Percentiles rank a stretch among this genome's conserved stretches.
Conservation (phyloP, 2,113 vertebrate genomes). For the Papio anubis region DNA sequence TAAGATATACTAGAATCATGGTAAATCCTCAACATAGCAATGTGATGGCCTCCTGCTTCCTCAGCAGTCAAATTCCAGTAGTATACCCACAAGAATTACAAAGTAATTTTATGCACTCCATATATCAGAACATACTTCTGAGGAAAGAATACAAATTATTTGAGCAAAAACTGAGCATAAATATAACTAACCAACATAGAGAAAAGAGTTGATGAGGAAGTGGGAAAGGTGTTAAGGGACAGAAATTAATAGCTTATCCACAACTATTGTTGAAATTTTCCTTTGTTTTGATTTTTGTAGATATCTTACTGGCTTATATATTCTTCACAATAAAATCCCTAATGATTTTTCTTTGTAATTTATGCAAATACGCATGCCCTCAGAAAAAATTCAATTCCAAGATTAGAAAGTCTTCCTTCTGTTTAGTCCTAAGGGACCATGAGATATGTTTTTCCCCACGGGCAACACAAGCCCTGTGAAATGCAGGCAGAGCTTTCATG, state of each 20-base stretch:
- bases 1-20: not conserved
- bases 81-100: not conserved
- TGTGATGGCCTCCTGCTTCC: not conserved
- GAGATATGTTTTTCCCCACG: not conserved
- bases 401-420: slow-evolving; percentile 48
- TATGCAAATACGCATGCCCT: not conserved
- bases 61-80: slow-evolving; percentile 11
- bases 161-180: slow-evolving; percentile 26
- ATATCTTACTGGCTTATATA: not conserved
- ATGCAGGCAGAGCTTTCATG: not conserved
- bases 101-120: not conserved
- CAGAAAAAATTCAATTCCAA: slow-evolving; percentile 32
- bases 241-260: slow-evolving; percentile 19
- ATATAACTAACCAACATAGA: not conserved
- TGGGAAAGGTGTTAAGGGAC: not conserved
- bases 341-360: slow-evolving; percentile 46
- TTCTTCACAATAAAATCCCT: slow-evolving; percentile 40
- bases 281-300: slow-evolving; percentile 41
- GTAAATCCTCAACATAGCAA: not conserved
- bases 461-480: not conserved
- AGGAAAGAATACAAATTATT: slow-evolving; percentile 28
- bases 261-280: slow-evolving; percentile 35
- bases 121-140: not conserved
- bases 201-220: slow-evolving; percentile 4
- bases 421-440: not conserved